phyloP scores from a whole-genome alignment of 2,797 vertebrate genomes.

The Parambassis ranga region DNA sequence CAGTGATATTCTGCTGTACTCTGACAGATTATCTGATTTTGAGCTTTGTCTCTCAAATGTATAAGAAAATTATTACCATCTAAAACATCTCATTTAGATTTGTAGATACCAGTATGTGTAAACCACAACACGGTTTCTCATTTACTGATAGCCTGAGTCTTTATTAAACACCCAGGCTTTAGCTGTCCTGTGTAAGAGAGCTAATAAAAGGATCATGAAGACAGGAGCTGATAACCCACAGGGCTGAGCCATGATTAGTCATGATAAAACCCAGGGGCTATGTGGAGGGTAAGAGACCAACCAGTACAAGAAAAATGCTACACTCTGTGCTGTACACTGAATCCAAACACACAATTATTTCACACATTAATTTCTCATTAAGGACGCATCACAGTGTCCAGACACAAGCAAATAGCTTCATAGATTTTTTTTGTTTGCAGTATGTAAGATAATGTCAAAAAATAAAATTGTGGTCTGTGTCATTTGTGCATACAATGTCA shows the following conservation, averaged over 20 bases:
- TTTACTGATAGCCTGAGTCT: slow-evolving; percentile 3
- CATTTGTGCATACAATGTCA: no score
- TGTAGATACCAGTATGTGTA: not conserved
- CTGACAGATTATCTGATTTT: no score
- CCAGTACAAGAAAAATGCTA: not conserved
- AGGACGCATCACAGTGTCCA: not conserved
- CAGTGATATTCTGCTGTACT: no score
- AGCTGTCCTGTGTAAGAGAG: slow-evolving; percentile 20
- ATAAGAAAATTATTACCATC: no score
- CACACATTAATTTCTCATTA: not conserved
- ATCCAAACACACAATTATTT: not conserved
- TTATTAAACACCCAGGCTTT: slow-evolving; percentile 10
- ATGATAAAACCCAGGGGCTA: not conserved
- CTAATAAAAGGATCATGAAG: slow-evolving; percentile 6
- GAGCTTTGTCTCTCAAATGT: no score
- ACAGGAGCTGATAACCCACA: slow-evolving; percentile 16
- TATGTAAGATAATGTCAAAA: no score
- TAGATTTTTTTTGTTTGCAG: no score
- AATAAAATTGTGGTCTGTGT: no score
- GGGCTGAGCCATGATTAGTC: slow-evolving; percentile 7
- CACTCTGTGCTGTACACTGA: not conserved
- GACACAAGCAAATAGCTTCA: no score
- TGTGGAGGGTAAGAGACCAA: not conserved
- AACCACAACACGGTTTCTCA: not conserved
- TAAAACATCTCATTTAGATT: not conserved